Percentiles rank a stretch among this genome's conserved stretches.
Evolutionary conservation across 2,797 vertebrate genomes (phyloP).

Genomic region (Cirrhinus molitorella): DNA sequence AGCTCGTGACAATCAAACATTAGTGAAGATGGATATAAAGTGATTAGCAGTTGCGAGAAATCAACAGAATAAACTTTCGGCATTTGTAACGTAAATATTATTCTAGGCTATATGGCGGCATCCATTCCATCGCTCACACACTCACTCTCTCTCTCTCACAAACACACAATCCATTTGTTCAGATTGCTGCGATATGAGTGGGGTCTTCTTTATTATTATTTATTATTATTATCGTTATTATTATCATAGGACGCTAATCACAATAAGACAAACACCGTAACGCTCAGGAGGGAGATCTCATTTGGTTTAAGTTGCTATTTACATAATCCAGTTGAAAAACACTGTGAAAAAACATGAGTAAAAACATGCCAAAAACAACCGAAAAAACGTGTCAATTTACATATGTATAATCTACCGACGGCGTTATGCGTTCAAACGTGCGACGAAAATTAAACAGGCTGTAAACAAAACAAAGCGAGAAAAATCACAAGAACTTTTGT

Average conservation of each 20-base stretch:
- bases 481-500: background rate
- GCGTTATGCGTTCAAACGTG: background rate
- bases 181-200: constrained; percentile 2
- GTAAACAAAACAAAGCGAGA: background rate
- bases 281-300: constrained; percentile 12
- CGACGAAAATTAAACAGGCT: background rate
- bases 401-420: constrained; percentile 35
- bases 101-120: constrained; percentile 3
- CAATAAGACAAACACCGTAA: constrained; percentile 33
- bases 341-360: constrained; percentile 49
- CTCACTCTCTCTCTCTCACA: background rate
- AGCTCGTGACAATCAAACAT: background rate
- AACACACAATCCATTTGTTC: background rate
- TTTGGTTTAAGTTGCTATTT: constrained; percentile 65
- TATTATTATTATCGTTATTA: background rate
- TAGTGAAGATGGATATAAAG: constrained; percentile 13
- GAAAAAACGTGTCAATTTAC: constrained; percentile 47
- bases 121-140: background rate
- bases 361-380: constrained; percentile 52
- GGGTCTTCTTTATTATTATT: constrained; percentile 19
- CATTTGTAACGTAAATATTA: constrained; percentile 18
- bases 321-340: constrained; percentile 62
- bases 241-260: constrained; percentile 38
- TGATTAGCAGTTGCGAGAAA: background rate
- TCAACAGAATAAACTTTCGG: background rate